Base-by-base conservation (phyloP, 2,113 vertebrate species). In the Chamaea fasciata region DNA sequence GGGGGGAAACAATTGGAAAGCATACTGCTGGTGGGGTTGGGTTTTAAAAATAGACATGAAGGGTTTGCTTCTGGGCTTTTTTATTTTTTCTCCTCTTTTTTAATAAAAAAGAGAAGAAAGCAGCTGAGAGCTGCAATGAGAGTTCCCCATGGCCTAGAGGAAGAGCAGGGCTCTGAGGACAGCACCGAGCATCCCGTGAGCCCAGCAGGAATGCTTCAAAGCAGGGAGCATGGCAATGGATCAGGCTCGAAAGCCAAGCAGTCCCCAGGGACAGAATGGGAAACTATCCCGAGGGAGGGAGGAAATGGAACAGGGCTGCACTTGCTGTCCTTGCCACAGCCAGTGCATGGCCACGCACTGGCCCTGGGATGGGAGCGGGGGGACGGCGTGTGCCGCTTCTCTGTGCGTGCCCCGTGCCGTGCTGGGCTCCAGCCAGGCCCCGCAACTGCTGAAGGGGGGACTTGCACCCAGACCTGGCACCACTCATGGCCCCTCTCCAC, bases 1-100 rank as follows among this genome's bases (percentile, higher is more conserved):
- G 88, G 76, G 92, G 89, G 89, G 94, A 96, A 93, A 97, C 95
- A 96, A 96, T 97, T 73, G 95, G 86, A 89, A 90, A 95, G 94
- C 92, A 14, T 86, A 23, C 82, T 97, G 96, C 90, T 83, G 82
- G 92, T 96, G 91, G 95, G 96, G 93, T 30, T 92, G 89, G 73
- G 52, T 85, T 96, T 95, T 97, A 97, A 97, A 97, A 97, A 97
- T 96, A 97, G 96, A 97, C 91, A 93, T 73, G 80, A 94, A 96
- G 86, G 83, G 88, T 30, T 96, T 94, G 95, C 83, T 96, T 90
- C 86, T 59, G 78, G 91, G 83, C 64, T 62, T 89, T 41, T 42
- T 37, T 73, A 70, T 49, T 13, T 71, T n/a, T 4, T 7, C 11
- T 9, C 10, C 8, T 3, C n/a, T 15, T 46, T 46, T 65, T 84